Evolutionary conservation across 2,888 invertebrate genomes (phyloP), one percentile per base, ranked within the genome.

Genomic region (Caenorhabditis sp.): DNA sequence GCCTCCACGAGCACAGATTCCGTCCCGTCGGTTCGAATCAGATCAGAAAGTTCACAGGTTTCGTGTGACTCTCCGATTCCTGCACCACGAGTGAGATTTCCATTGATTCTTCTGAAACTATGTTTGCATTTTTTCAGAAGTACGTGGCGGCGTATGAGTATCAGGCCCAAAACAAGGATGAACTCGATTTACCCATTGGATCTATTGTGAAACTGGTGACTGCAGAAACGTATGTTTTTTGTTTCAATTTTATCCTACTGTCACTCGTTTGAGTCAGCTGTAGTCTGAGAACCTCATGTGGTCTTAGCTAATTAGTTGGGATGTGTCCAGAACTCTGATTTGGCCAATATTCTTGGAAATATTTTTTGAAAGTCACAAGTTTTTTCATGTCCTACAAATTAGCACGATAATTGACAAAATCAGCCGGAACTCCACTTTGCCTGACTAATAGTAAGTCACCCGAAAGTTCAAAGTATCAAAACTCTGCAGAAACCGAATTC

Each of bases 101-200:
- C n/a, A 22, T n/a, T 4, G 26, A 12, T 16, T n/a, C 5, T 16
- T 5, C n/a, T 28, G 14, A 47, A 54, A 26, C 3, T 24, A 22
- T 26, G 24, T 7, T 16, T 28, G 14, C 10, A 16, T 22, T 6
- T 54, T 58, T 82, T 24, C 59, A 77, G 79, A 70, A 51, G 31
- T 83, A 82, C 64, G 68, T 83, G 38, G 64, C 59, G n/a, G 75
- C 80, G 14, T 86, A 80, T 61, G 90, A 90, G 54, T 90, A 90
- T 58, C 35, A 63, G 22, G 88, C 90, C 7, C 63, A 75, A 24
- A 69, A 82, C n/a, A 81, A 88, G 1, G 90, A 90, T 68, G 90
- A 90, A 56, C 51, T 90, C 44, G 80, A 82, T 14, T 58, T 90
- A 8, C 82, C 86, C 24, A 69, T 86, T 3, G 90, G 90, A 16